These are phyloP conservation scores for Polypedilum pembai DNA, from an alignment of 1,140 invertebrate species.

Conservation along the genomic window DNA sequence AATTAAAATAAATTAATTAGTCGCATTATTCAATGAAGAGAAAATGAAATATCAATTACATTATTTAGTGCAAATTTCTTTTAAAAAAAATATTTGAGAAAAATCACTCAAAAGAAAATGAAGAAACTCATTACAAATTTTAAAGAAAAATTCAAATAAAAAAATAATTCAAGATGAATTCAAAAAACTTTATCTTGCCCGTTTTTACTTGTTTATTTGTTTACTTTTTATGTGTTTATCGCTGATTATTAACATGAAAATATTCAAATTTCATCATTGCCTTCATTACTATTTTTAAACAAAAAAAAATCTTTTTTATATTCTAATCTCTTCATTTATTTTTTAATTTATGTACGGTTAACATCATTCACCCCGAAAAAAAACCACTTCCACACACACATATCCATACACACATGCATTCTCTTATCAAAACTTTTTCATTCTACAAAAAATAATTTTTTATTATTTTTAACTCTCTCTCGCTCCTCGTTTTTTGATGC, in stretches of 20 bases:
- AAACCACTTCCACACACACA: too few species aligned
- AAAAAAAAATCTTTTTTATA: background rate
- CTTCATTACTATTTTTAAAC: background rate
- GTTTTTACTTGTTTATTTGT: background rate
- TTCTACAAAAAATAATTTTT: too few species aligned
- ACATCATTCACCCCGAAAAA: too few species aligned
- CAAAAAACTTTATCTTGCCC: background rate
- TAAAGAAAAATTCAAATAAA: constrained; percentile 11
- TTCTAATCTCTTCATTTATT: background rate
- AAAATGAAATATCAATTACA: constrained; percentile 26
- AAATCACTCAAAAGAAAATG: background rate
- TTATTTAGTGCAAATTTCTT: constrained; percentile 23
- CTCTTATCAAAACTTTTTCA: too few species aligned
- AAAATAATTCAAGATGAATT: constrained; percentile 8
- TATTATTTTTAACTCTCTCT: too few species aligned
- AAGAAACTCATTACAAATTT: constrained; percentile 23
- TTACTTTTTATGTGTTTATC: background rate
- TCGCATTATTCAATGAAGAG: constrained; percentile 21
- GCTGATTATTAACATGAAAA: background rate
- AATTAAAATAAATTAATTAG: constrained; percentile 23
- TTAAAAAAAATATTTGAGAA: background rate
- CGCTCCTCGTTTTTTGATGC: too few species aligned
- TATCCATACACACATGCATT: too few species aligned
- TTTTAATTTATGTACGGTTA: background rate
- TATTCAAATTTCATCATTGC: background rate